Evolutionary conservation across 2,888 invertebrate genomes (phyloP).

Genomic region (Achlya flavicornis): DNA sequence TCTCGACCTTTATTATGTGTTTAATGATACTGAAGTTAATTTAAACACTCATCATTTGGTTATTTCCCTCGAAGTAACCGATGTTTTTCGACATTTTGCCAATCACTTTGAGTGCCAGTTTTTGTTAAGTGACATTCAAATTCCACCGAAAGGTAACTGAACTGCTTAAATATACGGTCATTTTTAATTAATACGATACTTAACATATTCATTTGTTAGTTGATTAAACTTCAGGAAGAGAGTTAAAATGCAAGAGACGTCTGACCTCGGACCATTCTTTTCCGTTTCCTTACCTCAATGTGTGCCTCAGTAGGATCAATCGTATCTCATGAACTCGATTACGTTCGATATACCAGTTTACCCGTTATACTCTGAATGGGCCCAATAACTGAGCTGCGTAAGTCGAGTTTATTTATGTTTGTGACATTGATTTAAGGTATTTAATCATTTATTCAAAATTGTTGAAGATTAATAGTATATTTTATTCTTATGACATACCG

Average conservation of each 20-base stretch:
- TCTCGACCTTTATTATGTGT: neutral
- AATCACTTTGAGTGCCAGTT: too few species aligned
- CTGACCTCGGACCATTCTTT: neutral
- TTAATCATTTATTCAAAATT: too few species aligned
- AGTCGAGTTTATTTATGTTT: too few species aligned
- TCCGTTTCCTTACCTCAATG: neutral
- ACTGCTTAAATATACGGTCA: too few species aligned
- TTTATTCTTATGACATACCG: too few species aligned
- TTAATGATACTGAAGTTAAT: neutral
- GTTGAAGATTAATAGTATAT: too few species aligned
- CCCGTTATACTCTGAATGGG: neutral
- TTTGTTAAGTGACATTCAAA: too few species aligned
- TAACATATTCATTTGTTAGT: neutral
- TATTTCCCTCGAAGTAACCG: neutral
- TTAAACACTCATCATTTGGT: neutral
- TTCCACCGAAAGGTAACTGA: too few species aligned
- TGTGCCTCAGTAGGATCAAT: neutral
- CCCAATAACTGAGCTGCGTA: neutral
- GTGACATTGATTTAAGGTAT: too few species aligned
- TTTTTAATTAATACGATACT: neutral
- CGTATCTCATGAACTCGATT: neutral
- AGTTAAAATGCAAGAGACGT: neutral
- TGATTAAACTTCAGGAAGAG: neutral
- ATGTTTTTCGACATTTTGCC: too few species aligned
- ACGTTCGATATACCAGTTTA: constrained; percentile 1